Evolutionary conservation across 2,888 invertebrate species (phyloP), one percentile per base, ranked within the genome.

Genomic region (Lithosia quadra): DNA sequence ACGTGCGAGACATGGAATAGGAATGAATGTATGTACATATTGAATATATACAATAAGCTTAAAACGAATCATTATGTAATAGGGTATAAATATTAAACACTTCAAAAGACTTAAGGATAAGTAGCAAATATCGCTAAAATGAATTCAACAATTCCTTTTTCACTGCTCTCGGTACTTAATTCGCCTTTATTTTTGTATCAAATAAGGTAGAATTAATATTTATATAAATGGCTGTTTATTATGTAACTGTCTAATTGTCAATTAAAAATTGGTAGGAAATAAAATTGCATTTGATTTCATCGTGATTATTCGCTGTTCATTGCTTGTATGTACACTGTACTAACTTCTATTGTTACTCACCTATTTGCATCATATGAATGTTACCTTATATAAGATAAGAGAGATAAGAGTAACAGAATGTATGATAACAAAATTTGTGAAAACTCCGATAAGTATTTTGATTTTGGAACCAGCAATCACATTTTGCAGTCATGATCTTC

Each of bases 231-330:
- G 73, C 73, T 75, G 70, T 77, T 69, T 77, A 66, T 68, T 77
- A 71, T 49, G 62, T 74, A 80, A 77, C 55, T 81, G 71, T 81
- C 67, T 77, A 73, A 81, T 49, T 76, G 80, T 80, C 80, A 80
- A 80, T 80, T 80, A 80, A 74, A 75, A 73, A 65, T 73, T 64
- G 28, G 59, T 81, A 79, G 74, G 68, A 67, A 43, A 57, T 22
- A 57, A 66, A 60, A 57, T 67, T 58, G 28, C 34, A 62, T 57
- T 63, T 68, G 58, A 21, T 71, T 74, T 81, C 68, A 4, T 60
- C 1, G 58, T 22, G 59, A 68, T 71, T 69, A 1, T 72, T 74
- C 33, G 63, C 72, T 70, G 60, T 68, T 69, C 63, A 69, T 59
- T 72, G 62, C 56, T 75, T 67, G 22, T 61, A 64, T 9, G 62